phyloP scores from a whole-genome alignment of 1,140 invertebrate genomes.

The Himalopsyche phryganea region DNA sequence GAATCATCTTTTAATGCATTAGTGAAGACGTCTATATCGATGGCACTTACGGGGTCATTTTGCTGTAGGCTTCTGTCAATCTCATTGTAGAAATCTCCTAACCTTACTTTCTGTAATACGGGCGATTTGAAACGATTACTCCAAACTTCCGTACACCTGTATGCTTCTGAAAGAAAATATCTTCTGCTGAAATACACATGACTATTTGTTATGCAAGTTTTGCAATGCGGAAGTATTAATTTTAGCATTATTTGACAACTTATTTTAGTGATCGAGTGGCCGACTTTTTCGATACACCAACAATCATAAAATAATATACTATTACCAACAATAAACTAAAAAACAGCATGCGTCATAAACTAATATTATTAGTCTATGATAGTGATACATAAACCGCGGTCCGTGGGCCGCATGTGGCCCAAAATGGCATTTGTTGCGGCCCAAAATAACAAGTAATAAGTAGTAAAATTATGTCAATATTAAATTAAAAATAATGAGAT shows the following conservation, averaged over 20 bases:
- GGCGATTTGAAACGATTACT: slow-evolving; percentile 56
- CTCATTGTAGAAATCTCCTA: slow-evolving; percentile 60
- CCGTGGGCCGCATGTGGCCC: too few relatives aligned
- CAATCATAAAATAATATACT: too few relatives aligned
- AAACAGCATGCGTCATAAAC: too few relatives aligned
- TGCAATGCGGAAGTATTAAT: neutral
- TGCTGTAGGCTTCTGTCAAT: slow-evolving; percentile 58
- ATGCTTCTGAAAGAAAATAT: slow-evolving; percentile 60
- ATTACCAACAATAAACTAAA: too few relatives aligned
- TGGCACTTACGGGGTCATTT: slow-evolving; percentile 56
- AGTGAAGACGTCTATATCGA: slow-evolving; percentile 73
- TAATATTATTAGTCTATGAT: too few relatives aligned
- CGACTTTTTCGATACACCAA: too few relatives aligned
- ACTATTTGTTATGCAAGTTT: neutral
- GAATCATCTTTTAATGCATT: slow-evolving; percentile 56
- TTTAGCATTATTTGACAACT: slow-evolving; percentile 1
- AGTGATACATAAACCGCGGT: too few relatives aligned
- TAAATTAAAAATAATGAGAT: too few relatives aligned
- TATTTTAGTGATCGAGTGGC: too few relatives aligned
- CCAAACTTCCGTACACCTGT: slow-evolving; percentile 66
- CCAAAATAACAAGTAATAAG: too few relatives aligned
- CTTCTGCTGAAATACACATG: neutral
- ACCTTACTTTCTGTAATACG: slow-evolving; percentile 60
- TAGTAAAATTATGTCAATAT: too few relatives aligned
- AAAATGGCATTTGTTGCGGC: too few relatives aligned